Percentiles rank a stretch among this genome's conserved stretches.
Evolutionary conservation across 2,888 invertebrate species (phyloP).

Genomic region (Pristionchus entomophagus): DNA sequence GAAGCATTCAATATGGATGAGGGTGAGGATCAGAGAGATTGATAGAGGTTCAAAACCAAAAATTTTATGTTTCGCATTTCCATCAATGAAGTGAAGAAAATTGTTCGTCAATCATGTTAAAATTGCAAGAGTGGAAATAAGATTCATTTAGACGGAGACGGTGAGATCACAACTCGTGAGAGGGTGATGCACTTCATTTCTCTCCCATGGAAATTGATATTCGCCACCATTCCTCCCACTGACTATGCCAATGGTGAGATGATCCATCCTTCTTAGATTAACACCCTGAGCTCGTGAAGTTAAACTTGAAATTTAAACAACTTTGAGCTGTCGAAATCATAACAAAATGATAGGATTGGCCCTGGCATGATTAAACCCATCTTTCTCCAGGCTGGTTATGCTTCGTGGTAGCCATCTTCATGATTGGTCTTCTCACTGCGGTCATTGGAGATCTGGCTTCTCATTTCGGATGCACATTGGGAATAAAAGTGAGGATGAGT

Average conservation of each 20-base stretch:
- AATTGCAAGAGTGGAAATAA: too few species aligned
- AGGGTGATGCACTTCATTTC: slow-evolving; percentile 96
- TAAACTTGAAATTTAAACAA: too few species aligned
- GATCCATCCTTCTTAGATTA: too few species aligned
- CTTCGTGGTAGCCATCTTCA: slow-evolving; percentile 91
- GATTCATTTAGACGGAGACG: slow-evolving; percentile 65
- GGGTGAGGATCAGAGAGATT: slow-evolving; percentile 36
- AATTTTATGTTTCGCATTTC: too few species aligned
- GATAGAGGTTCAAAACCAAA: slow-evolving; percentile 11
- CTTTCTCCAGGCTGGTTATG: slow-evolving; percentile 87
- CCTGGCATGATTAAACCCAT: too few species aligned
- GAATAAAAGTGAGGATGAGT: slow-evolving; percentile 17
- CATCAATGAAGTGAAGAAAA: not conserved
- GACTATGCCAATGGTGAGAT: slow-evolving; percentile 80
- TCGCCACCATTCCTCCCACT: slow-evolving; percentile 97
- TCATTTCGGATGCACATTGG: slow-evolving; percentile 91
- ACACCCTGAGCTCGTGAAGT: too few species aligned
- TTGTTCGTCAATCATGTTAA: not conserved
- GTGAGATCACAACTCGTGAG: slow-evolving; percentile 80
- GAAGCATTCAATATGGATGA: slow-evolving; percentile 90
- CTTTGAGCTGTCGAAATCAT: too few species aligned
- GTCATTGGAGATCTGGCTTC: slow-evolving; percentile 97
- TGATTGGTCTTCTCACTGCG: slow-evolving; percentile 94
- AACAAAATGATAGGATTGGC: too few species aligned
- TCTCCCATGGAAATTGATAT: slow-evolving; percentile 96